Conservation (phyloP, 2,113 vertebrate species). For the Murina feae region DNA sequence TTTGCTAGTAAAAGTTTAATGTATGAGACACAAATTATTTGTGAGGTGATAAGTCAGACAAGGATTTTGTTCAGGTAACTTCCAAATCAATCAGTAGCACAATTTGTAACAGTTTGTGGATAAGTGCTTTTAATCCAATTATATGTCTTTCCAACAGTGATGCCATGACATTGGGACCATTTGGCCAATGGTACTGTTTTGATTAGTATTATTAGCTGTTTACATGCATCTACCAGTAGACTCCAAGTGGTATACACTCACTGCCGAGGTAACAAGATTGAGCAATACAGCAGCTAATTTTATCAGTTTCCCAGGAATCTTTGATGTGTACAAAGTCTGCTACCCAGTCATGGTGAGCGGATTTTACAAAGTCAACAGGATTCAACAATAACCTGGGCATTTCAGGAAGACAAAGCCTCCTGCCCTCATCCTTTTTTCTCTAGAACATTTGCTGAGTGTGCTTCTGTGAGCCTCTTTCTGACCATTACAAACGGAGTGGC, state of each 20-base stretch:
- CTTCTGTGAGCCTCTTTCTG: background rate
- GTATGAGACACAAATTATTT: background rate
- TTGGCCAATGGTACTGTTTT: background rate
- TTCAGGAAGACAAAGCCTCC: background rate
- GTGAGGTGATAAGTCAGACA: background rate
- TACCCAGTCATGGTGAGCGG: background rate
- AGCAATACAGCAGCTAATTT: background rate
- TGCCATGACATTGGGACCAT: background rate
- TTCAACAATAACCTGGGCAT: background rate
- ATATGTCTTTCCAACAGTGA: rapidly evolving
- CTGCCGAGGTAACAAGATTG: background rate
- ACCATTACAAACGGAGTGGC: too few species aligned
- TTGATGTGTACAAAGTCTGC: background rate
- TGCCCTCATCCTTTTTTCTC: background rate
- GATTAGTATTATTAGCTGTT: background rate
- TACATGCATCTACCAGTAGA: background rate
- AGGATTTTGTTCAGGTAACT: background rate
- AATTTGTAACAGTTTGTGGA: background rate
- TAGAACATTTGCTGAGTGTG: background rate
- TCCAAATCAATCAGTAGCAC: background rate
- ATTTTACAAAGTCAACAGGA: background rate
- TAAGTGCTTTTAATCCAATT: background rate
- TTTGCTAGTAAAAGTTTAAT: background rate
- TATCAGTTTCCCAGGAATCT: background rate
- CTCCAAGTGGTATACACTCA: background rate